Evolutionary conservation across 2,888 invertebrate species (phyloP), one percentile per base, ranked within the genome.

Genomic region (Chironomus riparius): DNA sequence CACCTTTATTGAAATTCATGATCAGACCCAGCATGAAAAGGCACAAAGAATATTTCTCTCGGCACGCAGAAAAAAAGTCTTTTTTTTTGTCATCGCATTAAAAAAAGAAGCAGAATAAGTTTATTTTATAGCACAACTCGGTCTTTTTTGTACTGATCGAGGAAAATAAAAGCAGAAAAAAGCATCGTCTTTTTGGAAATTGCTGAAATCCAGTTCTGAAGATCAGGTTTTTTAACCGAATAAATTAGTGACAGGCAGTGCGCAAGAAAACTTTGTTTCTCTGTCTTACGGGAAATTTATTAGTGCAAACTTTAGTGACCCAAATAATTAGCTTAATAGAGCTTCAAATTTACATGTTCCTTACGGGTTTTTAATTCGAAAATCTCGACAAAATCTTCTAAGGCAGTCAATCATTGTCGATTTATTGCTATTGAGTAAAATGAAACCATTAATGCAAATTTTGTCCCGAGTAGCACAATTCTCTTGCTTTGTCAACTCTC

Each of bases 201-300:
- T 38, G 38, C 38, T 38, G 2, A 38, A 38, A 65, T 65, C 65
- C 65, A 65, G 65, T 65, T 65, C 65, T 65, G 13, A 7, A 65
- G 65, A 18, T 56, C 62, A 65, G 65, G 65, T 65, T 21, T 65
- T 24, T 65, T 7, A 13, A 21, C 3, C 24, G 65, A 24, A 65
- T 65, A 65, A 65, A 65, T 65, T 65, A 65, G 65, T 65, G 21
- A 13, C 65, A 65, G 21, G 65, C 65, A 65, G 65, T 24, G 21
- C 65, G 65, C 24, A 56, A 56, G 65, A 18, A 15, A 56, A 18
- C 12, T 65, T 65, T 65, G 13, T 24, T 65, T 21, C 3, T 24
- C 24, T 65, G 15, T 65, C 22, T 65, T 65, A 65, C 21, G 21
- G 18, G 65, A 65, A 7, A 65, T 65, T 65, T 65, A 65, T 65